A percentile compares a stretch with the other conserved stretches of the same genome.
Evolutionary conservation across 2,113 vertebrate genomes (phyloP).

Genomic region (Shinisaurus crocodilurus): DNA sequence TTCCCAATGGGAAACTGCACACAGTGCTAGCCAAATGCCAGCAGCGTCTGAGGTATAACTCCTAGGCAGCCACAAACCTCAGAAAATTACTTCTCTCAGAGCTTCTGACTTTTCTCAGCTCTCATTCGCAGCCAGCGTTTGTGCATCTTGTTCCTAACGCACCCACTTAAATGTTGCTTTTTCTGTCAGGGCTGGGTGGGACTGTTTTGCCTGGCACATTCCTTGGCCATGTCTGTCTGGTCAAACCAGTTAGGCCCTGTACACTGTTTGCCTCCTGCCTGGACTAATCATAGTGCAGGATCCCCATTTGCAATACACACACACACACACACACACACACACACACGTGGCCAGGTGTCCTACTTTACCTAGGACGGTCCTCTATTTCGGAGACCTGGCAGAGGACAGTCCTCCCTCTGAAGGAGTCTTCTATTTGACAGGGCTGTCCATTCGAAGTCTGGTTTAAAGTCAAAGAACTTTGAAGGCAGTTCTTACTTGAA

Average conservation of each 20-base stretch:
- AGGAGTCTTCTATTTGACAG: too few species aligned
- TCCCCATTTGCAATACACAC: background rate
- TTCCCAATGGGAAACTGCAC: background rate
- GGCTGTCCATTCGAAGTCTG: too few species aligned
- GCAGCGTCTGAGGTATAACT: background rate
- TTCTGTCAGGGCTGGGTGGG: constrained; percentile 23
- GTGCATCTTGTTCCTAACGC: constrained; percentile 4
- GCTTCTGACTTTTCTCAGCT: background rate
- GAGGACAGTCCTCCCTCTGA: too few species aligned
- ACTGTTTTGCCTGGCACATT: constrained; percentile 37
- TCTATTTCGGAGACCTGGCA: too few species aligned
- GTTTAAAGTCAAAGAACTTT: too few species aligned
- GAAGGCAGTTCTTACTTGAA: too few species aligned
- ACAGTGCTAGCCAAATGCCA: background rate
- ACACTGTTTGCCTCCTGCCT: constrained; percentile 11
- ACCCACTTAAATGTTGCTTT: constrained; percentile 20
- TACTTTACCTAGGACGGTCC: too few species aligned
- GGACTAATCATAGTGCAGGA: background rate
- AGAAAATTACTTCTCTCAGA: background rate
- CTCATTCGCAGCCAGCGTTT: background rate
- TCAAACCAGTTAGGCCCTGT: constrained; percentile 27
- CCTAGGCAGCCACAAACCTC: background rate
- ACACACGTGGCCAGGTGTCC: background rate
- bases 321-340: background rate
- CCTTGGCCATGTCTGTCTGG: constrained; percentile 11